Base-by-base conservation (phyloP, 2,797 vertebrate genomes). In the Anas georgica region DNA sequence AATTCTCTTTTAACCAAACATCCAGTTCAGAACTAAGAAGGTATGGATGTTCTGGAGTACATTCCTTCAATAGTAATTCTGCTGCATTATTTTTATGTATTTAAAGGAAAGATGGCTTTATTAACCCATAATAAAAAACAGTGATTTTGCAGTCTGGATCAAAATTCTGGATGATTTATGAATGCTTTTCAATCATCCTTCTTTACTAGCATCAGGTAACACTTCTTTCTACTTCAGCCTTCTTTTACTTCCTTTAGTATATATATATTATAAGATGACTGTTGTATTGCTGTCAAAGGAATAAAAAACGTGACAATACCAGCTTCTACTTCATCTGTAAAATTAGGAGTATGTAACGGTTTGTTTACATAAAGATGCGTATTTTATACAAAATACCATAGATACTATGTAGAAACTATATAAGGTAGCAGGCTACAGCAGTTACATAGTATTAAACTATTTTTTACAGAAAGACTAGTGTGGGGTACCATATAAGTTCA, bases 351-450 rank as follows among this genome's bases (percentile, higher is more conserved):
- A 78, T 10, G 17, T 43, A 83, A 48, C 37, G 41, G 16, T 43
- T 59, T 81, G 18, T 63, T 69, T 58, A 52, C 0, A 0, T 7
- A 43, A 50, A 55, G 14, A 29, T 16, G 5, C 8, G 17, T 35
- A 70, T 52, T 41, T 74, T 26, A 45, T 29, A 7, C 79, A n/a
- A 89, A 67, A 17, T 22, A 50, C 18, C 10, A 68, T 1, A 43
- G 60, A 41, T 35, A 80, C 39, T 26, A 25, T 23, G 12, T 66
- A 84, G 26, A 82, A 46, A 8, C 8, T 54, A 35, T 4, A 45
- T 3, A 59, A 66, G 4, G 9, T 56, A 76, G 48, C 26, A 63
- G 14, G 8, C 15, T 56, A 14, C 33, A 62, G 4, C 29, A 78
- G 63, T 26, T 76, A 95, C 46, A 39, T 5, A 39, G 35, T 52